phyloP scores from a whole-genome alignment of 2,888 invertebrate species.

The Carcina quercana region DNA sequence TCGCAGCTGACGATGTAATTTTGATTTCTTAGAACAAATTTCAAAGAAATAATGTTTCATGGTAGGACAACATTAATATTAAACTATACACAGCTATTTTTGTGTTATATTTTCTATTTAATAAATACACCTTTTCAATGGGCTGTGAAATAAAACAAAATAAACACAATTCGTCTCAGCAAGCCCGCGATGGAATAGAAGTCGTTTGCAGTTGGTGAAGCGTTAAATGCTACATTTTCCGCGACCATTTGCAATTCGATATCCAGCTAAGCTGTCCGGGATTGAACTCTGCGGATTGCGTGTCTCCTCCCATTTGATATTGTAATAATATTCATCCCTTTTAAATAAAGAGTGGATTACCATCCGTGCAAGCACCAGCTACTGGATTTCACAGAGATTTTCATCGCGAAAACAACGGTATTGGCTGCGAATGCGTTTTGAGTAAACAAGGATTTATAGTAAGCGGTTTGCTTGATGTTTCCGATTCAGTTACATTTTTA shows the following conservation, averaged over 20 bases:
- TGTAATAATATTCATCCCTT: conserved; percentile 54
- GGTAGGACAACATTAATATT: too few relatives aligned
- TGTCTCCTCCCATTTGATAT: conserved; percentile 46
- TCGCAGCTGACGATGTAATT: too few relatives aligned
- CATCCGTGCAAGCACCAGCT: conserved; percentile 11
- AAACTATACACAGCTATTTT: too few relatives aligned
- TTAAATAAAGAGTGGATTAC: conserved; percentile 42
- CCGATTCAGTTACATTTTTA: too few relatives aligned
- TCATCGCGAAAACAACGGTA: conserved; percentile 8
- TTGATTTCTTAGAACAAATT: too few relatives aligned
- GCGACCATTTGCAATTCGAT: conserved; percentile 68
- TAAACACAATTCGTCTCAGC: conserved; percentile 36
- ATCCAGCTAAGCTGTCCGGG: conserved; percentile 58
- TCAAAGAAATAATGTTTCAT: too few relatives aligned
- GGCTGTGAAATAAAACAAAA: too few relatives aligned
- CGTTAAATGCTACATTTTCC: conserved; percentile 69
- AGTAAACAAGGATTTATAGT: too few relatives aligned
- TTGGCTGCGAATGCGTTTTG: too few relatives aligned
- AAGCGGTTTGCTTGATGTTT: too few relatives aligned
- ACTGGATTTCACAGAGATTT: conserved; percentile 8
- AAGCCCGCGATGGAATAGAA: conserved; percentile 34
- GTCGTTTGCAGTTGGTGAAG: conserved; percentile 61
- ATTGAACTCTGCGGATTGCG: conserved; percentile 56
- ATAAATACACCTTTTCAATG: too few relatives aligned
- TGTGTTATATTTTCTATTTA: too few relatives aligned